Percentiles rank a stretch among this genome's conserved stretches.
These are phyloP conservation scores for Danio aesculapii DNA, from an alignment of 2,797 vertebrate genomes.

Conservation along the genomic window DNA sequence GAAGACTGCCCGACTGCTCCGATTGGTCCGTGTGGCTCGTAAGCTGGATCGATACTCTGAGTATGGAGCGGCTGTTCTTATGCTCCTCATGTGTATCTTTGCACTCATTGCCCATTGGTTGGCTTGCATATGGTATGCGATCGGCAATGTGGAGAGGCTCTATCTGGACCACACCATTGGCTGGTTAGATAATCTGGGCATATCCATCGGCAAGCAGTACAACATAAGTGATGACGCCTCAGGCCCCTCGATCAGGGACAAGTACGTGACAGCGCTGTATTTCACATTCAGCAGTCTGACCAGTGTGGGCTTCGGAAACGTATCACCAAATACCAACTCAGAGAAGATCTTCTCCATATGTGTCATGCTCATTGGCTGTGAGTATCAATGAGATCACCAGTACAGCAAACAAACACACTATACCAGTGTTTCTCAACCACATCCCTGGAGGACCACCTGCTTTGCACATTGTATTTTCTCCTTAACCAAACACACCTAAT, in stretches of 20 bases:
- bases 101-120: slow-evolving; percentile 98
- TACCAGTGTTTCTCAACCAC: no score
- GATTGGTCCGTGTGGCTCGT: slow-evolving; percentile 94
- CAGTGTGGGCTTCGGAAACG: slow-evolving; percentile 98
- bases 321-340: slow-evolving; percentile 99
- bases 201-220: slow-evolving; percentile 96
- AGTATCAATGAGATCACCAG: slow-evolving; percentile 73
- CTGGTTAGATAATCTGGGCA: slow-evolving; percentile 96
- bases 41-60: slow-evolving; percentile 98
- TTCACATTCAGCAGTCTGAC: slow-evolving; percentile 99
- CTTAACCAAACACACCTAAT: no score
- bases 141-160: slow-evolving; percentile 96
- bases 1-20: slow-evolving; percentile 94
- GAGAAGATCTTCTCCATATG: slow-evolving; percentile 99
- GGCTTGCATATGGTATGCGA: slow-evolving; percentile 99
- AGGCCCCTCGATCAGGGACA: slow-evolving; percentile 98
- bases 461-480: no score
- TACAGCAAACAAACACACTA: not conserved
- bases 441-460: no score
- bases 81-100: slow-evolving; percentile 99
- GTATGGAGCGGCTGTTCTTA: slow-evolving; percentile 96
- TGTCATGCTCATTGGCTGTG: slow-evolving; percentile 99
- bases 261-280: slow-evolving; percentile 98
- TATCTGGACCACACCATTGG: slow-evolving; percentile 97
- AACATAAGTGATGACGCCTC: slow-evolving; percentile 95